Percentiles rank a stretch among this genome's conserved stretches.
Evolutionary conservation across 2,888 invertebrate genomes (phyloP).

Genomic region (Hoplodrina ambigua): DNA sequence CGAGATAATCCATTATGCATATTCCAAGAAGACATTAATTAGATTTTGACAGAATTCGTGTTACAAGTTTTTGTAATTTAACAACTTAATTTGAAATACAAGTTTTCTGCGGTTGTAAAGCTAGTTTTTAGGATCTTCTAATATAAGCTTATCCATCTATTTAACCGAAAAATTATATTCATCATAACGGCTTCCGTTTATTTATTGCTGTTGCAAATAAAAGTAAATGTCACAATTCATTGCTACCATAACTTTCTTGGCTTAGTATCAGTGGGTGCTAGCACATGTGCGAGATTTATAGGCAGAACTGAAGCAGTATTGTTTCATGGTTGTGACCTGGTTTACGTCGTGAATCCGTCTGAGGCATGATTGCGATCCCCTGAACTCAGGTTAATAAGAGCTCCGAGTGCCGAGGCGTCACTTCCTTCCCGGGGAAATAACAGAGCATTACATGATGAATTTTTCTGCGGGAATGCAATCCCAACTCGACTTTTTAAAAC

Average conservation of each 20-base stretch:
- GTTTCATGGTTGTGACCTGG: slow-evolving; percentile 76
- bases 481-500: slow-evolving; percentile 68
- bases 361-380: slow-evolving; percentile 72
- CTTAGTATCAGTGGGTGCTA: background rate
- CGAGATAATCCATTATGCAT: slow-evolving; percentile 35
- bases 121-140: background rate
- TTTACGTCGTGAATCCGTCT: slow-evolving; percentile 68
- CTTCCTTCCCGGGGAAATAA: slow-evolving; percentile 68
- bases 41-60: slow-evolving; percentile 24
- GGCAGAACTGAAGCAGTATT: slow-evolving; percentile 59
- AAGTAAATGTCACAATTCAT: slow-evolving; percentile 1
- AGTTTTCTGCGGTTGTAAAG: slow-evolving; percentile 19
- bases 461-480: slow-evolving; percentile 68
- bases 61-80: slow-evolving; percentile 7
- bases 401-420: slow-evolving; percentile 66
- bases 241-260: background rate
- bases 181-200: background rate
- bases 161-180: background rate
- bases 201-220: background rate
- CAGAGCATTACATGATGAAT: slow-evolving; percentile 69
- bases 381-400: slow-evolving; percentile 79
- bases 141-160: background rate
- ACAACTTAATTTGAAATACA: slow-evolving; percentile 23
- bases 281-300: background rate
- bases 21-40: slow-evolving; percentile 24